Conservation (phyloP, 2,888 invertebrate genomes). For the Sarcophaga rosellei region DNA sequence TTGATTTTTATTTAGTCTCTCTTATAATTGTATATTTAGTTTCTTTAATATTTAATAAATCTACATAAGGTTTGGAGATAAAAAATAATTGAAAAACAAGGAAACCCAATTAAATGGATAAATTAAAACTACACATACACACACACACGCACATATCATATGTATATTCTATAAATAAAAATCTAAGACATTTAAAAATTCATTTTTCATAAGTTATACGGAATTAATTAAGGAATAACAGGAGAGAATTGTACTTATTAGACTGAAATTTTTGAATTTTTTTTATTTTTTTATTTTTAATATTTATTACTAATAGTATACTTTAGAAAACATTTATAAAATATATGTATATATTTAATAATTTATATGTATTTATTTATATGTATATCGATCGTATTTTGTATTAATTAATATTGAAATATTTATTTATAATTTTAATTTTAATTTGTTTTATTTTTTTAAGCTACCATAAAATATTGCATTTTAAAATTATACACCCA, state of each 20-base stretch:
- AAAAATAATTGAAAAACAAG: slow-evolving; percentile 26
- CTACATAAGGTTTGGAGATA: slow-evolving; percentile 10
- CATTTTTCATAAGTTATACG: too few species aligned
- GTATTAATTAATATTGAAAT: slow-evolving; percentile 20
- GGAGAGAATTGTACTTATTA: too few species aligned
- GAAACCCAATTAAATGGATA: not conserved
- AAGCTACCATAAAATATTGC: slow-evolving; percentile 64
- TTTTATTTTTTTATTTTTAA: not conserved
- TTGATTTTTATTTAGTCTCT: slow-evolving; percentile 48
- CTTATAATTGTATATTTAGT: slow-evolving; percentile 19
- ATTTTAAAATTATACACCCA: slow-evolving; percentile 19
- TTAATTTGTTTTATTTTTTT: not conserved
- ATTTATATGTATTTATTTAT: not conserved
- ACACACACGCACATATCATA: not conserved
- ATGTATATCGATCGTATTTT: not conserved
- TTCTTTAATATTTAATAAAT: slow-evolving; percentile 3
- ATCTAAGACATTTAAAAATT: not conserved
- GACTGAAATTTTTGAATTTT: not conserved
- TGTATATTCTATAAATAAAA: slow-evolving; percentile 27
- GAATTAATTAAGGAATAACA: too few species aligned
- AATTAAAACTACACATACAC: slow-evolving; percentile 36
- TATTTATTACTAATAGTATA: slow-evolving; percentile 26
- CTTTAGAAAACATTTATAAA: slow-evolving; percentile 59
- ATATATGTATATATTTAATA: slow-evolving; percentile 36
- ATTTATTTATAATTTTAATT: slow-evolving; percentile 27